Evolutionary conservation across 2,113 vertebrate genomes (phyloP).

Genomic region (Rhinolophus sinicus): DNA sequence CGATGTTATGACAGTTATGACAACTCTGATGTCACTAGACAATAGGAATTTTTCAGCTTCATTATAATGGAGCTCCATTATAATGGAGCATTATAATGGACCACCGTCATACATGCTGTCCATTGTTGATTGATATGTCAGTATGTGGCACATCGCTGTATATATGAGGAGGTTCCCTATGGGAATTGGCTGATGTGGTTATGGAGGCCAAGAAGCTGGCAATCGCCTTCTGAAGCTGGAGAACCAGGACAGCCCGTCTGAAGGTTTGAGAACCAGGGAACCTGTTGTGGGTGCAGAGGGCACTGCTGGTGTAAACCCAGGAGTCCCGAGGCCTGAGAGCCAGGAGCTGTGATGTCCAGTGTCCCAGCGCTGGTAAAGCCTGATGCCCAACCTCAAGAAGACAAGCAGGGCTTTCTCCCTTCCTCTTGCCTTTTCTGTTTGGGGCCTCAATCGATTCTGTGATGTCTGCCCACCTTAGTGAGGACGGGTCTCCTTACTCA

Average conservation of each 20-base stretch:
- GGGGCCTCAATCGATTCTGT: neutral
- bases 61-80: too few relatives aligned
- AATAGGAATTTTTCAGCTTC: neutral
- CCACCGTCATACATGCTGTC: neutral
- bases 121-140: neutral
- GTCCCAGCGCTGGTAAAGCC: neutral
- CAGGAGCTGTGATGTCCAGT: neutral
- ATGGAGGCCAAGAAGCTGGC: neutral
- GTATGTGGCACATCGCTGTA: neutral
- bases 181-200: neutral
- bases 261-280: neutral
- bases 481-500: neutral
- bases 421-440: neutral
- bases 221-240: neutral
- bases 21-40: neutral
- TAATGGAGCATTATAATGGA: too few relatives aligned
- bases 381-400: neutral
- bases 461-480: neutral
- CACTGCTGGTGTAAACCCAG: neutral
- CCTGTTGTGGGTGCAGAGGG: neutral
- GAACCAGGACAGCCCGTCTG: neutral
- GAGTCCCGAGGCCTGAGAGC: neutral
- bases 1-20: neutral
- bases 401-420: neutral
- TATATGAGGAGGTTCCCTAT: neutral